Conservation (phyloP, 2,797 vertebrate species). For the Leptoclinus maculatus region DNA sequence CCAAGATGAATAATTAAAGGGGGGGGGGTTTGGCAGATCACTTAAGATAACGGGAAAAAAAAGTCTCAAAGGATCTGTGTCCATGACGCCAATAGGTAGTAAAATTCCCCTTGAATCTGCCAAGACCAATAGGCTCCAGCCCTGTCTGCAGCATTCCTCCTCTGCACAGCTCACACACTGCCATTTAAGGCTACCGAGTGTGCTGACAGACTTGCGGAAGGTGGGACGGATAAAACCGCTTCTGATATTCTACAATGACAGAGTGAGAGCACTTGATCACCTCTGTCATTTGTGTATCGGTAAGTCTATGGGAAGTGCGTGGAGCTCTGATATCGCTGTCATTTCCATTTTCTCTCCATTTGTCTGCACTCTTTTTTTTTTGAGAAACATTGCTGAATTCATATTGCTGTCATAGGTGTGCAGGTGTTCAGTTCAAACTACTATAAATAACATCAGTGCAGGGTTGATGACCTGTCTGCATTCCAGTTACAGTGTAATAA, state of each 20-base stretch:
- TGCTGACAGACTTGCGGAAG: slow-evolving; percentile 62
- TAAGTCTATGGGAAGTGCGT: slow-evolving; percentile 2
- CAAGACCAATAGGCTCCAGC: slow-evolving; percentile 76
- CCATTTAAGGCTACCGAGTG: slow-evolving; percentile 81
- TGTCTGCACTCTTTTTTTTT: not conserved
- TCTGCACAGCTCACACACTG: slow-evolving; percentile 64
- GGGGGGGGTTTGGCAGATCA: slow-evolving; percentile 28
- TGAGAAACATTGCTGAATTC: not conserved
- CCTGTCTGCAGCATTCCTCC: slow-evolving; percentile 75
- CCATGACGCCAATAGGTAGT: slow-evolving; percentile 80
- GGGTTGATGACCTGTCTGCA: not conserved
- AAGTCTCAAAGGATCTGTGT: slow-evolving; percentile 50
- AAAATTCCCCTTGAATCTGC: slow-evolving; percentile 75
- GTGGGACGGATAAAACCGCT: slow-evolving; percentile 44
- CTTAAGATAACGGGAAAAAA: slow-evolving; percentile 77
- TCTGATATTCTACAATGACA: slow-evolving; percentile 42
- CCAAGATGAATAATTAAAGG: no score
- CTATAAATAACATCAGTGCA: slow-evolving; percentile 5
- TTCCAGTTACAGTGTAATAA: not conserved
- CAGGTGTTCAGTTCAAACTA: not conserved
- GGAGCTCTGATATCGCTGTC: slow-evolving; percentile 11
- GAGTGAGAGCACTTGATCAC: slow-evolving; percentile 40
- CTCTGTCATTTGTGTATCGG: slow-evolving; percentile 42
- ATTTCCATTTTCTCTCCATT: slow-evolving; percentile 8
- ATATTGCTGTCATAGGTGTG: not conserved